Evolutionary conservation across 2,797 vertebrate genomes (phyloP).

Genomic region (Parambassis ranga): DNA sequence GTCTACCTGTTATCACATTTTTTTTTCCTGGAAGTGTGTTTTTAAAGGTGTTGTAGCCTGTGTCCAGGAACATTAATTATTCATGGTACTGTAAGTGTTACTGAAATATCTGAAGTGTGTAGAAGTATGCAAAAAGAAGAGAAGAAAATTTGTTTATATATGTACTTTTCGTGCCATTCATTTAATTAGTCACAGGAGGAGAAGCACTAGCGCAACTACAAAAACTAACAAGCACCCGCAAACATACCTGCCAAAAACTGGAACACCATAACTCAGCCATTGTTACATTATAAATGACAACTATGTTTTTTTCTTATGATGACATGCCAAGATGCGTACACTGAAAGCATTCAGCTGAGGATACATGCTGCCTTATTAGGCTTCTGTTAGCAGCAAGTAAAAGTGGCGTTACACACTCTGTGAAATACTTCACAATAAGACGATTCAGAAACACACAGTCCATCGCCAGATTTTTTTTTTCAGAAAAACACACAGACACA

Average conservation of each 20-base stretch:
- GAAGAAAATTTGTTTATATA: too few species aligned
- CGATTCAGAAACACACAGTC: neutral
- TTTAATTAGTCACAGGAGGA: too few species aligned
- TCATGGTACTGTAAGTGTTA: neutral
- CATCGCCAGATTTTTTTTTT: constrained; percentile 15
- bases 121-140: neutral
- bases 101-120: too few species aligned
- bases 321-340: neutral
- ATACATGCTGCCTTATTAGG: neutral
- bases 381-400: neutral
- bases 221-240: neutral
- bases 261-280: neutral
- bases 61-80: constrained; percentile 23
- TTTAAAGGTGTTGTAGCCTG: constrained; percentile 18
- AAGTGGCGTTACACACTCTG: neutral
- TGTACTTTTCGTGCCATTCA: too few species aligned
- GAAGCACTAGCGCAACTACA: neutral
- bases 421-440: constrained; percentile 16
- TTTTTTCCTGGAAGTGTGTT: constrained; percentile 2
- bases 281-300: neutral
- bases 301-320: neutral
- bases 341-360: neutral
- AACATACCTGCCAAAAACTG: neutral
- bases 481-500: constrained; percentile 27
- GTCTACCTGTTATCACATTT: constrained; percentile 29